A percentile compares a stretch with the other conserved stretches of the same genome.
Evolutionary conservation across 2,888 invertebrate species (phyloP).

Genomic region (Amphipoea oculea): DNA sequence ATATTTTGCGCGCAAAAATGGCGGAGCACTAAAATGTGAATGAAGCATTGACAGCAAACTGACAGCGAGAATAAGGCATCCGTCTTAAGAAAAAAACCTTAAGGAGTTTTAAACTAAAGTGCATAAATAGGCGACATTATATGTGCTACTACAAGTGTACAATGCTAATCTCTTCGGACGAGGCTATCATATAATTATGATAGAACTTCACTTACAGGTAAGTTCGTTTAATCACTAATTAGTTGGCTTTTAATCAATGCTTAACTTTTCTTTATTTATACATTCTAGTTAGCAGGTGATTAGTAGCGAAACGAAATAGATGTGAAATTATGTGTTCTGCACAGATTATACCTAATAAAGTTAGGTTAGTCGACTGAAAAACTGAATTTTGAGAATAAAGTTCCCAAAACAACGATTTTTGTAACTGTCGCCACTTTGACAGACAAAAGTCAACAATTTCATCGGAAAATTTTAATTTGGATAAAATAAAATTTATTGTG

Average conservation of each 20-base stretch:
- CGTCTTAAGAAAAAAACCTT: too few relatives aligned
- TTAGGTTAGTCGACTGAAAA: not conserved
- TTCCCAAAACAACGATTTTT: not conserved
- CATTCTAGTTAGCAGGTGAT: not conserved
- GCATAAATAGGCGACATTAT: too few relatives aligned
- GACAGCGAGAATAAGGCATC: too few relatives aligned
- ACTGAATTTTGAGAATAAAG: too few relatives aligned
- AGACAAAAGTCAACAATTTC: not conserved
- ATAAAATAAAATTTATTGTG: not conserved
- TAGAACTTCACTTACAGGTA: too few relatives aligned
- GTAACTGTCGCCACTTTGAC: not conserved
- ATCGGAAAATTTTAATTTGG: not conserved
- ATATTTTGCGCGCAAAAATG: too few relatives aligned
- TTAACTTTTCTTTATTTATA: not conserved
- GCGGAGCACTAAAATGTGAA: too few relatives aligned
- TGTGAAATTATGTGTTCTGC: not conserved
- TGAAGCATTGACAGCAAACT: too few relatives aligned
- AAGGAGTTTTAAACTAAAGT: too few relatives aligned
- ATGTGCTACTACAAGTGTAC: too few relatives aligned
- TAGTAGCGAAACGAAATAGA: not conserved
- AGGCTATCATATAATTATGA: too few relatives aligned
- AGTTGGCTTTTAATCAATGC: not conserved
- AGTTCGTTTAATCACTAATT: not conserved
- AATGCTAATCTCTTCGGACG: too few relatives aligned
- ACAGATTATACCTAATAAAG: not conserved